Evolutionary conservation across 1,140 invertebrate species (phyloP), one percentile per base, ranked within the genome.

Genomic region (Aleiodes sp.): DNA sequence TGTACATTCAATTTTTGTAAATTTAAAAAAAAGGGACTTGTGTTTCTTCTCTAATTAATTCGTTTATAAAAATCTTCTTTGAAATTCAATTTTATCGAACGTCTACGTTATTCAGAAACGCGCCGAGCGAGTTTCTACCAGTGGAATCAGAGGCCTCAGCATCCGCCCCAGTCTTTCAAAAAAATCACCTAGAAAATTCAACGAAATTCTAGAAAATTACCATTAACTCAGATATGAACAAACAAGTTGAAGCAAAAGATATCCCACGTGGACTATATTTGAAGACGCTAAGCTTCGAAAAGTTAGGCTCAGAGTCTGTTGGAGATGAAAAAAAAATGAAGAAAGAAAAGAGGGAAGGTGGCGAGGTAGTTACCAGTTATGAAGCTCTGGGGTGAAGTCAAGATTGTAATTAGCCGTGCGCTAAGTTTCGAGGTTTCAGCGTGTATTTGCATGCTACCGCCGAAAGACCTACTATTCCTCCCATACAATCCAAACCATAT

Each of bases 281-380:
- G 81, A 80, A 80, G 82, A 84, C 79, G 80, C 81, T 84, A 83
- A 84, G 80, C 82, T n/a, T n/a, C 82, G 81, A 84, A 84, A 84
- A 84, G 82, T 84, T 84, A 75, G 46, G 39, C 7, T 7, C 6
- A 16, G 39, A 16, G 39, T 43, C 12, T 43, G 39, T 16, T 16
- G 39, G 19, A 43, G 19, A 16, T n/a, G 2, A 16, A 16, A 12
- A 16, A n/a, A 16, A n/a, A 16, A 4, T 16, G n/a, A 21, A 19
- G 16, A 21, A 10, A 12, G 16, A 21, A 10, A 12, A 71, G 73
- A 73, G 69, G 73, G 72, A 68, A 70, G 65, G 74, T 69, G 67
- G 68, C 24, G 73, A 71, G 39, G 76, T 76, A 79, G 81, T 84
- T 82, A 78, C 76, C 76, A 76, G 76, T 84, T 84, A 82, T 84